Evolutionary conservation across 2,113 vertebrate genomes (phyloP).

Genomic region (Atrichornis clamosus): DNA sequence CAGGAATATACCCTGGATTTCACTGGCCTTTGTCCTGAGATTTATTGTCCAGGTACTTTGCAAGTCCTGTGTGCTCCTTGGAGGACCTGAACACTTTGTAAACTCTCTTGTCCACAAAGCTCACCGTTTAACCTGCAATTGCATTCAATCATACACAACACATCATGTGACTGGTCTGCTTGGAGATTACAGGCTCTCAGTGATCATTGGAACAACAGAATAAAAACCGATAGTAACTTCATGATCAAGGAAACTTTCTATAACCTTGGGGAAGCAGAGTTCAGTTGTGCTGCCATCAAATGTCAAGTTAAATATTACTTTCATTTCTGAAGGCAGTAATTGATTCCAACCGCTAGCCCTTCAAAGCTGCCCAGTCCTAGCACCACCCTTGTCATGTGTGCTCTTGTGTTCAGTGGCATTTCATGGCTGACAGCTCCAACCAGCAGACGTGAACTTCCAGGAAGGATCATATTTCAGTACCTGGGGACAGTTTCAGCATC

Average conservation of each 20-base stretch:
- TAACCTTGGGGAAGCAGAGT: background rate
- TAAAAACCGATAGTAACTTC: background rate
- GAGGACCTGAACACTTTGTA: background rate
- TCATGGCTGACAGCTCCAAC: background rate
- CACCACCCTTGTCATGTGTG: background rate
- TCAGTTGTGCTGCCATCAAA: background rate
- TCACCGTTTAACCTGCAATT: background rate
- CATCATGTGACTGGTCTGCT: background rate
- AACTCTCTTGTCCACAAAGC: background rate
- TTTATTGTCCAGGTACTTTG: background rate
- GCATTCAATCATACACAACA: background rate
- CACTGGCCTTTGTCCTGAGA: background rate
- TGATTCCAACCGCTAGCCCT: background rate
- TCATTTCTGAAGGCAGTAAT: background rate
- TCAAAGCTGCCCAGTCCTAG: background rate
- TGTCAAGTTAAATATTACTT: slow-evolving; percentile 21
- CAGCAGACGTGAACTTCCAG: background rate
- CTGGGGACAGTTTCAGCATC: background rate
- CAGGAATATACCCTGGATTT: background rate
- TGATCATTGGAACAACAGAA: background rate
- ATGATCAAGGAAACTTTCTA: background rate
- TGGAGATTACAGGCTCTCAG: background rate
- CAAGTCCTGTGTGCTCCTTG: background rate
- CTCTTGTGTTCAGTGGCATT: background rate
- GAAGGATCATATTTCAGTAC: background rate